Base-by-base conservation (phyloP, 2,797 vertebrate species). In the Alauda arvensis region DNA sequence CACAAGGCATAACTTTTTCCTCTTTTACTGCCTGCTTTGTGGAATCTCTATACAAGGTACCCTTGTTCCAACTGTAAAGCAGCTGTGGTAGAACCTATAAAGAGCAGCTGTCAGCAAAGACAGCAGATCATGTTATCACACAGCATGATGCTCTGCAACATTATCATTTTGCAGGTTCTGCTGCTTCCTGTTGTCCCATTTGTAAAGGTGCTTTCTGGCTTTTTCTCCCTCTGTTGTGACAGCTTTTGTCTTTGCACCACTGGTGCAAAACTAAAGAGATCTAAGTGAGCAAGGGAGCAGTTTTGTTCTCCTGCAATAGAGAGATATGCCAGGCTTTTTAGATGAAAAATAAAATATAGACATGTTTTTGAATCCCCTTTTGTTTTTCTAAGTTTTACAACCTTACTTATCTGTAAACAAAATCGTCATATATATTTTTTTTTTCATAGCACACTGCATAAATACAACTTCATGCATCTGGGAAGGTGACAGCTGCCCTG, bases 401-500 rank as follows among this genome's bases (percentile, higher is more conserved):
- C 88, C 89, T 90, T 91, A 94, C 94, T 95, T 95, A 95, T 97
- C 95, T 94, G 95, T 96, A 96, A 96, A 96, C 95, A 96, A 93
- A 94, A 96, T 92, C 65, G 12, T 92, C 83, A 53, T 61, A 13
- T 80, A 17, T 76, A 3, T 4, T 24, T 74, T 78, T 85, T 85
- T 75, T 94, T 92, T 85, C 92, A 70, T 92, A 95, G 83, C 91
- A 92, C 70, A 76, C 94, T 96, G 95, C 95, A 96, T 97, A 97
- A 96, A 97, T 96, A 96, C 90, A 96, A 92, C 95, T 96, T 93
- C 93, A 94, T 96, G 95, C 94, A 96, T 96, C 95, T 92, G 92
- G 94, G 92, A 96, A 92, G 94, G 90, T 97, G 97, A 97, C 96
- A 96, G 96, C 95, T 96, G 96, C 95, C 95, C 95, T 96, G 72